Evolutionary conservation across 92 coral and sea anemone genomes (phyloP), one percentile per base, ranked within the genome.

Genomic region (Chrysogorgia sp.): DNA sequence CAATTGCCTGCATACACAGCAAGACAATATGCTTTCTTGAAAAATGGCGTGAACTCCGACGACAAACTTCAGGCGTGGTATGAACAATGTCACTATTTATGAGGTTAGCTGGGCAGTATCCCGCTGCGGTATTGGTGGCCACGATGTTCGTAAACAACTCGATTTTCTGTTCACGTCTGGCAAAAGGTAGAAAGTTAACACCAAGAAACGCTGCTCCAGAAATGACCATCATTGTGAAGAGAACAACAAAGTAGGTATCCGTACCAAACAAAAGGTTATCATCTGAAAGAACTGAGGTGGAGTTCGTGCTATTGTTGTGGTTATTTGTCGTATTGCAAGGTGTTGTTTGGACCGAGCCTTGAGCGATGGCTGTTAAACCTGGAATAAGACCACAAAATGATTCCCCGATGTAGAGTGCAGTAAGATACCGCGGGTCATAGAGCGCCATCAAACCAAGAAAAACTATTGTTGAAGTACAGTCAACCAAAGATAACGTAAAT

Each of bases 381-480:
- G 99, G 99, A 3, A 96, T 71, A 82, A 96, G 83, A 26, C 97
- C 97, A 69, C 97, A 88, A 1, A 83, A 67, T 0, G 99, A 92
- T 74, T 96, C 99, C 0, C 99, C 99, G 1, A 96, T 86, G 61
- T 92, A 92, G 67, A 96, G 71, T 3, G 97, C 96, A n/a, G 86
- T 87, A 65, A 96, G 63, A 57, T 96, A 96, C 10, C 71, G 70
- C 13, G 97, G 84, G 13, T 91, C 88, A n/a, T 92, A 96, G 13
- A 63, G 48, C 0, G 88, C 86, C 97, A 96, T 96, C 61, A 96
- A 96, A 13, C 97, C 89, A 3, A 96, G 85, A 75, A 96, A 96
- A 20, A 92, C 99, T 24, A 96, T 91, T 2, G 99, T 83, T 0
- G 99, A 96, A 12, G 96, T 91, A 41, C 99, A 96, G 63, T 96